Conservation (phyloP, 2,113 vertebrate species). For the Sterna hirundo region DNA sequence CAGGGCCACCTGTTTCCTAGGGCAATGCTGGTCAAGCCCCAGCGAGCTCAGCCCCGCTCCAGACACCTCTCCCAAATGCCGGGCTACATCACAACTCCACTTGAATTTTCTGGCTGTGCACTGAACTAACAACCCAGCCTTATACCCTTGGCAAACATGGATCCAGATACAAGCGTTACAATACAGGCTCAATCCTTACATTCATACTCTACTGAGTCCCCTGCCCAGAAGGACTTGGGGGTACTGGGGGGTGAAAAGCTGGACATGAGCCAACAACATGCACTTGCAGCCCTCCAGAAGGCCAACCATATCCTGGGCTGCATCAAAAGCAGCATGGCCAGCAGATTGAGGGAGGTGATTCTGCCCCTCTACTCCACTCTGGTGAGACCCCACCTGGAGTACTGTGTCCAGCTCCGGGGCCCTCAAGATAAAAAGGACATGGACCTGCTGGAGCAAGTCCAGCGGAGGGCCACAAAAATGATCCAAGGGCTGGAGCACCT, state of each 20-base stretch:
- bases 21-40: not conserved
- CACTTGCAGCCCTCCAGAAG: not conserved
- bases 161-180: not conserved
- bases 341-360: not conserved
- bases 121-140: not conserved
- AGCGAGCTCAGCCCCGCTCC: rapidly evolving
- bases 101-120: not conserved
- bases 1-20: not conserved
- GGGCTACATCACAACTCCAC: too few species aligned
- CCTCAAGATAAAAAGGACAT: not conserved
- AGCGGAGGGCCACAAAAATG: not conserved
- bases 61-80: not conserved
- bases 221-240: not conserved
- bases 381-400: not conserved
- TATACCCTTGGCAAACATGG: not conserved
- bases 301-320: not conserved
- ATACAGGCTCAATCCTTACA: not conserved
- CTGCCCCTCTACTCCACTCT: not conserved
- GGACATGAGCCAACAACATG: not conserved
- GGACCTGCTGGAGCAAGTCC: not conserved
- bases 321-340: not conserved
- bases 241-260: not conserved
- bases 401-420: not conserved
- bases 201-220: not conserved
- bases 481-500: not conserved